These are phyloP conservation scores for Micrasema minimum DNA, from an alignment of 1,140 invertebrate genomes.

Conservation along the genomic window DNA sequence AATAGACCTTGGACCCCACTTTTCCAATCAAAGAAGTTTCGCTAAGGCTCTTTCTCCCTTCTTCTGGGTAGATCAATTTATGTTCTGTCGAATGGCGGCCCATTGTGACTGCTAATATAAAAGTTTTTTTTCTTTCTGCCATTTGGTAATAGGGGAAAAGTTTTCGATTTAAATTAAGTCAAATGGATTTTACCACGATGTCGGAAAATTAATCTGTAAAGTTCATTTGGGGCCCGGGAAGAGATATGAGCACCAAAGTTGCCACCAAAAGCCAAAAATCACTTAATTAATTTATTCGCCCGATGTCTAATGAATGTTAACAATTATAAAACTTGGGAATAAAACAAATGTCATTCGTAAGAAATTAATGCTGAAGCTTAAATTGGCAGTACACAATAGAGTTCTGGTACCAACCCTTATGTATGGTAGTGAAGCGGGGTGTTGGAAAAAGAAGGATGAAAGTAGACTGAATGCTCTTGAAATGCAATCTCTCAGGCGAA, in stretches of 20 bases:
- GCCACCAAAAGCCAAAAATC: conserved; percentile 9
- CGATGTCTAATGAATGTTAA: too few species aligned
- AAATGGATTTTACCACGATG: conserved; percentile 42
- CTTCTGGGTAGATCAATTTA: conserved; percentile 49
- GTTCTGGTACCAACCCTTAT: too few species aligned
- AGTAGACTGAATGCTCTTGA: too few species aligned
- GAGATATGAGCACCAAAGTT: neutral
- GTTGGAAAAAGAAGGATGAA: too few species aligned
- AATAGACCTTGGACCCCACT: conserved; percentile 49
- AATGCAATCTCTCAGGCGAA: too few species aligned
- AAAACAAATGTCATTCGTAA: too few species aligned
- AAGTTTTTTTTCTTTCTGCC: conserved; percentile 46
- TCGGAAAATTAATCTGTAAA: conserved; percentile 29
- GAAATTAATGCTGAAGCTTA: too few species aligned
- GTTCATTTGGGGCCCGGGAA: conserved; percentile 19
- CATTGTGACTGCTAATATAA: conserved; percentile 53
- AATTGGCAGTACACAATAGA: too few species aligned
- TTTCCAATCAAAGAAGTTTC: conserved; percentile 52
- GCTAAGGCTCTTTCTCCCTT: conserved; percentile 30
- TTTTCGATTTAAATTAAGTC: conserved; percentile 49
- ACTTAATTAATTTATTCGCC: conserved; percentile 21
- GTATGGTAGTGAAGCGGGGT: too few species aligned
- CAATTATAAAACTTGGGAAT: too few species aligned
- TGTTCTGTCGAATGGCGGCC: conserved; percentile 43
- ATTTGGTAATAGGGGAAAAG: conserved; percentile 38